phyloP scores from a whole-genome alignment of 1,140 invertebrate species.

The Eueides isabella region DNA sequence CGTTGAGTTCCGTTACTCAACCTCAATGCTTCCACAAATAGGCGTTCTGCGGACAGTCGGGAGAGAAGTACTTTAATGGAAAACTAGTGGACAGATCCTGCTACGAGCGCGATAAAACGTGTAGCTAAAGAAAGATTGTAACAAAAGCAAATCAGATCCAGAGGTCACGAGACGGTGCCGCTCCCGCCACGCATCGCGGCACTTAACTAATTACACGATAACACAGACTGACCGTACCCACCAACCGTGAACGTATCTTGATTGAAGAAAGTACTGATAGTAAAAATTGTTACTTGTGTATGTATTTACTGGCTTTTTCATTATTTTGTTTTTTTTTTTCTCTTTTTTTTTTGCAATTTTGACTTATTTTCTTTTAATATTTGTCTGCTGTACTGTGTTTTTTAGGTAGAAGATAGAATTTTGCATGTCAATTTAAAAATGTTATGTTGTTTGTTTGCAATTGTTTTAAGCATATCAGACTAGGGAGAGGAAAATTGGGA shows the following conservation, averaged over 20 bases:
- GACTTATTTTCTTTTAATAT: not conserved
- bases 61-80: no score
- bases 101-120: not conserved
- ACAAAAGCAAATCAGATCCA: not conserved
- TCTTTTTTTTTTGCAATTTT: not conserved
- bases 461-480: no score
- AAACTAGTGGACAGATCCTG: no score
- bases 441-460: no score
- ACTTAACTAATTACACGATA: slow-evolving; percentile 37
- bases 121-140: not conserved
- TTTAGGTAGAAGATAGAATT: no score
- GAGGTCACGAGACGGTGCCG: slow-evolving; percentile 15
- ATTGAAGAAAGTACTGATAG: slow-evolving; percentile 33
- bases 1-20: no score
- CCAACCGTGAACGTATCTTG: slow-evolving; percentile 36
- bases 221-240: slow-evolving; percentile 26
- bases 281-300: not conserved
- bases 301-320: not conserved
- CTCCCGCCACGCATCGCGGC: slow-evolving; percentile 30
- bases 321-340: not conserved
- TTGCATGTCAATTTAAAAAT: no score
- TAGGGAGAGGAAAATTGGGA: no score
- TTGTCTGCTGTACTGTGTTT: not conserved
- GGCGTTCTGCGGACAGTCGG: no score
- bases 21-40: no score